These are phyloP conservation scores for Calosoma granatense DNA, from an alignment of 1,140 invertebrate species.

Conservation along the genomic window DNA sequence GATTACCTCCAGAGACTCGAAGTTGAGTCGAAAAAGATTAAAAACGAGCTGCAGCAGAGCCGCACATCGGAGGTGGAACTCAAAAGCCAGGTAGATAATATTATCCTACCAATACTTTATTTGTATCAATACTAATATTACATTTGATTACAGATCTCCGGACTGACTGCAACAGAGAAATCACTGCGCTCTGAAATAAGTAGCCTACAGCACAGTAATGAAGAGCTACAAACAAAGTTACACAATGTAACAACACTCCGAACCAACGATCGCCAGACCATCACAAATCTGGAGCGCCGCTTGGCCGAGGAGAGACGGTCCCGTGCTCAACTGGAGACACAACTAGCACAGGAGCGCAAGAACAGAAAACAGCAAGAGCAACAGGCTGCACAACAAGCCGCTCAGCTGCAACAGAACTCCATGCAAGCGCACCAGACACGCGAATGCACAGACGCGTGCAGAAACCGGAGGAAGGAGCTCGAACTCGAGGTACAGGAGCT, in stretches of 20 bases:
- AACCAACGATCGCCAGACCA: slow-evolving; percentile 66
- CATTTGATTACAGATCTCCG: slow-evolving; percentile 27
- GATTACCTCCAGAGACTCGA: slow-evolving; percentile 44
- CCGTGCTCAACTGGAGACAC: slow-evolving; percentile 61
- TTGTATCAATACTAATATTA: neutral
- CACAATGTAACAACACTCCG: slow-evolving; percentile 45
- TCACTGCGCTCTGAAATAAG: slow-evolving; percentile 62
- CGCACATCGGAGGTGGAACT: slow-evolving; percentile 77
- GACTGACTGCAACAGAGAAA: slow-evolving; percentile 53
- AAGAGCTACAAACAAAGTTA: slow-evolving; percentile 62
- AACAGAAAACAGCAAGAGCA: slow-evolving; percentile 56
- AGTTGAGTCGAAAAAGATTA: slow-evolving; percentile 69
- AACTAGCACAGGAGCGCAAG: slow-evolving; percentile 65
- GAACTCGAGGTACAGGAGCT: slow-evolving; percentile 69
- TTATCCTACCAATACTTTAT: slow-evolving; percentile 25
- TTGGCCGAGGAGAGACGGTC: slow-evolving; percentile 75
- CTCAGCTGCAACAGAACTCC: slow-evolving; percentile 34
- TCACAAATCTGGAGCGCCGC: slow-evolving; percentile 66
- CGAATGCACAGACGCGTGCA: slow-evolving; percentile 70
- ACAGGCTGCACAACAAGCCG: slow-evolving; percentile 43
- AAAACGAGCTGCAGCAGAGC: slow-evolving; percentile 64
- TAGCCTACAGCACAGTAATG: slow-evolving; percentile 71
- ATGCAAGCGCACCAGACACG: slow-evolving; percentile 25
- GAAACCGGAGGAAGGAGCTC: slow-evolving; percentile 59
- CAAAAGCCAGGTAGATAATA: slow-evolving; percentile 61